phyloP scores from a whole-genome alignment of 1,140 invertebrate species.

The Drosophila cardini region DNA sequence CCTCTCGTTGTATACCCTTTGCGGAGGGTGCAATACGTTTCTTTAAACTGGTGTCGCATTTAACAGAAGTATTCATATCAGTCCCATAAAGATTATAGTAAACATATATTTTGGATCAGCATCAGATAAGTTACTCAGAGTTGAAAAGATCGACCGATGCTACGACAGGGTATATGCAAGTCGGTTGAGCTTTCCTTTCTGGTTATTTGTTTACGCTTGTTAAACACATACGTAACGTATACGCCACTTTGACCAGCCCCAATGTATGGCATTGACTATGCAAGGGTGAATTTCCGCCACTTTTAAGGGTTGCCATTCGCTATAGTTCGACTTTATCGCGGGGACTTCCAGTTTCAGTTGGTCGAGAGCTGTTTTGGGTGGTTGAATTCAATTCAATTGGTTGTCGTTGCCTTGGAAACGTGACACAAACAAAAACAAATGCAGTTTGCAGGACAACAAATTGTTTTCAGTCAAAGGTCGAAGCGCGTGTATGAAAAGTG shows the following conservation, averaged over 20 bases:
- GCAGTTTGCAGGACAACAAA: constrained; percentile 37
- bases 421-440: constrained; percentile 41
- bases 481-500: constrained; percentile 5
- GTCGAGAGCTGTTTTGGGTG: constrained; percentile 39
- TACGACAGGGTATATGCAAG: no score
- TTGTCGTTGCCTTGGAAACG: constrained; percentile 62
- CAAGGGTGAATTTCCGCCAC: constrained; percentile 51
- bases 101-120: no score
- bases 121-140: no score
- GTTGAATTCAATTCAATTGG: constrained; percentile 26
- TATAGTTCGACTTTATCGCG: constrained; percentile 2
- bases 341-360: constrained; percentile 62
- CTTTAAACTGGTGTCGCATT: no score
- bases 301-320: constrained; percentile 54
- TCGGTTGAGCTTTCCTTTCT: no score
- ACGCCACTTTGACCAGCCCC: constrained; percentile 57
- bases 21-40: no score
- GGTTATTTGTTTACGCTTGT: constrained; percentile 50
- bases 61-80: no score
- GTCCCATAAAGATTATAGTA: no score
- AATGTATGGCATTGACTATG: constrained; percentile 51
- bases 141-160: no score
- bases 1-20: no score
- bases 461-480: constrained; percentile 62
- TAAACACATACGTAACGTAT: constrained; percentile 59